Percentiles rank a stretch among this genome's conserved stretches.
Conservation (phyloP, 1,140 invertebrate genomes). For the Oscheius sp. region DNA sequence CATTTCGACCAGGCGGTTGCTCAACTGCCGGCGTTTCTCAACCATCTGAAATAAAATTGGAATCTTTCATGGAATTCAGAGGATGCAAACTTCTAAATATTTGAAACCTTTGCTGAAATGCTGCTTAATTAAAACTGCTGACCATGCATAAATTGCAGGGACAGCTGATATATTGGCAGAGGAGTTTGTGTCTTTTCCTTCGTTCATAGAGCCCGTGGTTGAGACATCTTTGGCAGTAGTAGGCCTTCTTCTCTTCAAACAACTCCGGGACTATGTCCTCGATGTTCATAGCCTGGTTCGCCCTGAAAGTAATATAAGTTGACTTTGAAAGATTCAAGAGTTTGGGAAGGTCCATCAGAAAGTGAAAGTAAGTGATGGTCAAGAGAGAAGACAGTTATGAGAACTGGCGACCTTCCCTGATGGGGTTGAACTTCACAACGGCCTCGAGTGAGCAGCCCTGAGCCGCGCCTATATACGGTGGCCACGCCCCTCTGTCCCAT, state of each 20-base stretch:
- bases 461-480: slow-evolving; percentile 10
- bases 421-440: too few relatives aligned
- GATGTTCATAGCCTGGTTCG: slow-evolving; percentile 28
- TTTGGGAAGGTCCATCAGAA: too few relatives aligned
- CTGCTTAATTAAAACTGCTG: not conserved
- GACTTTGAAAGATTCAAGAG: not conserved
- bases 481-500: not conserved
- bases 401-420: too few relatives aligned
- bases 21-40: slow-evolving; percentile 34
- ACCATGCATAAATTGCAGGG: slow-evolving; percentile 75
- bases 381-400: too few relatives aligned
- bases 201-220: slow-evolving; percentile 69
- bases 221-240: slow-evolving; percentile 42
- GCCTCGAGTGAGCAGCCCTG: not conserved
- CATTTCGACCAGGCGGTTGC: slow-evolving; percentile 33
- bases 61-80: not conserved
- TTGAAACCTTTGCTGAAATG: not conserved
- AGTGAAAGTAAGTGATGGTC: too few relatives aligned
- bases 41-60: slow-evolving; percentile 38
- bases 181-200: slow-evolving; percentile 82
- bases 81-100: not conserved
- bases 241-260: slow-evolving; percentile 37
- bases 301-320: slow-evolving; percentile 4
- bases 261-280: slow-evolving; percentile 36
- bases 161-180: slow-evolving; percentile 78